Conservation (phyloP, 2,797 vertebrate genomes). For the Sarcoramphus papa region DNA sequence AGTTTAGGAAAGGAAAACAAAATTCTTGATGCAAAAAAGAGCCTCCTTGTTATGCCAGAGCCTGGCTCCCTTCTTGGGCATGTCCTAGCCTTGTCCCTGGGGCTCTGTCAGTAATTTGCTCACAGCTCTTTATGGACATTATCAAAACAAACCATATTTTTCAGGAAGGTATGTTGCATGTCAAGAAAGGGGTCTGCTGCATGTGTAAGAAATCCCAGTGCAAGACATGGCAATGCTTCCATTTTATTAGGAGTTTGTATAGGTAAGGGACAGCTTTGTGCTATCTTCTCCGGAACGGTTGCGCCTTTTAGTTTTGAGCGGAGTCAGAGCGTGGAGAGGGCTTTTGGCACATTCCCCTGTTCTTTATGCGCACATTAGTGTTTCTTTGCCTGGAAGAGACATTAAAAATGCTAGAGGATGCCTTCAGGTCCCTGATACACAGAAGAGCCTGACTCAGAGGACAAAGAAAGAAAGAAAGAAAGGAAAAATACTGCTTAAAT, state of each 20-base stretch:
- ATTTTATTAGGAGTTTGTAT: slow-evolving; percentile 27
- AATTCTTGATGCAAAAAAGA: neutral
- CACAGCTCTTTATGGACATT: neutral
- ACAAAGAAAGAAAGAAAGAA: neutral
- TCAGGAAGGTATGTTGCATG: neutral
- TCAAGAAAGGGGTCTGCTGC: neutral
- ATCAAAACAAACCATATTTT: neutral
- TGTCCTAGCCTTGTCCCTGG: neutral
- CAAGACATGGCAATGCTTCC: neutral
- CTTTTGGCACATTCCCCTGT: slow-evolving; percentile 10
- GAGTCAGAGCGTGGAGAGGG: rapidly evolving
- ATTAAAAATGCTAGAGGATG: neutral
- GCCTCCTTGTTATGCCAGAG: neutral
- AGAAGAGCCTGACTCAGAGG: neutral
- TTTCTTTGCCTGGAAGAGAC: slow-evolving; percentile 31
- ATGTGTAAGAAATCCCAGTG: neutral
- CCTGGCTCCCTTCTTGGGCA: neutral
- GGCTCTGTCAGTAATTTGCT: neutral
- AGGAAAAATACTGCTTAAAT: neutral
- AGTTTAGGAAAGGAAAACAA: neutral
- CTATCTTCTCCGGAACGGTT: neutral
- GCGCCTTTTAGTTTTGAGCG: neutral
- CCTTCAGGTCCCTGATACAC: neutral
- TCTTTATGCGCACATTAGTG: neutral
- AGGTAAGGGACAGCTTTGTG: neutral